Conservation (phyloP, 2,113 vertebrate genomes). For the Macaca mulatta region DNA sequence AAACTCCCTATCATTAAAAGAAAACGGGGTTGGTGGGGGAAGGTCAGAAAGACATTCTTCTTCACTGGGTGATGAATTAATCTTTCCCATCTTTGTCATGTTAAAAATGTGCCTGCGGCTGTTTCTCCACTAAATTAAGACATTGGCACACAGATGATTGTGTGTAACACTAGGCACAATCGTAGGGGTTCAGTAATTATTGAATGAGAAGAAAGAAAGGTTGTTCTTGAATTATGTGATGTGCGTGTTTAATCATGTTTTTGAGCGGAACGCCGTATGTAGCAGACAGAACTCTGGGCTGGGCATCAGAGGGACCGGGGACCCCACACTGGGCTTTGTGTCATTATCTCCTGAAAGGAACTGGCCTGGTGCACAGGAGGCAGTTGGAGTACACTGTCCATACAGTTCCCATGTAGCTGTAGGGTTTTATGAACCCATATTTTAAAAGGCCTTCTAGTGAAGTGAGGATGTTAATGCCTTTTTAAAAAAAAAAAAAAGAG, state of each 20-base stretch:
- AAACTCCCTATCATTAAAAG: neutral
- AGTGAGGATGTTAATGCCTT: neutral
- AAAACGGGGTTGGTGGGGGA: neutral
- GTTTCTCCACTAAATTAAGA: neutral
- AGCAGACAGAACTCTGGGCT: too few relatives aligned
- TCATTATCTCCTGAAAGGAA: neutral
- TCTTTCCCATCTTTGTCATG: neutral
- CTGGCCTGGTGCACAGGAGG: neutral
- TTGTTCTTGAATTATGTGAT: neutral
- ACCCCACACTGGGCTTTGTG: fast-evolving
- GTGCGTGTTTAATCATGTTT: neutral
- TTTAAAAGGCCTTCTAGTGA: neutral
- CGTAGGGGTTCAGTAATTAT: neutral
- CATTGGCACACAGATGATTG: fast-evolving
- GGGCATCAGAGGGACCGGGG: neutral
- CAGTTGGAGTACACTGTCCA: neutral
- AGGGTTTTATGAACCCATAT: neutral
- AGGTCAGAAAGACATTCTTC: neutral
- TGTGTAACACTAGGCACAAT: neutral
- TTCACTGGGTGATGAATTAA: neutral
- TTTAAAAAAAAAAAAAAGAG: neutral
- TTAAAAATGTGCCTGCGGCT: neutral
- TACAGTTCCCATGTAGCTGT: neutral
- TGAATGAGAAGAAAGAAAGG: neutral
- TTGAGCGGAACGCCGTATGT: fast-evolving